Evolutionary conservation across 2,797 vertebrate species (phyloP), one percentile per base, ranked within the genome.

Genomic region (Enteromius paludinosus): DNA sequence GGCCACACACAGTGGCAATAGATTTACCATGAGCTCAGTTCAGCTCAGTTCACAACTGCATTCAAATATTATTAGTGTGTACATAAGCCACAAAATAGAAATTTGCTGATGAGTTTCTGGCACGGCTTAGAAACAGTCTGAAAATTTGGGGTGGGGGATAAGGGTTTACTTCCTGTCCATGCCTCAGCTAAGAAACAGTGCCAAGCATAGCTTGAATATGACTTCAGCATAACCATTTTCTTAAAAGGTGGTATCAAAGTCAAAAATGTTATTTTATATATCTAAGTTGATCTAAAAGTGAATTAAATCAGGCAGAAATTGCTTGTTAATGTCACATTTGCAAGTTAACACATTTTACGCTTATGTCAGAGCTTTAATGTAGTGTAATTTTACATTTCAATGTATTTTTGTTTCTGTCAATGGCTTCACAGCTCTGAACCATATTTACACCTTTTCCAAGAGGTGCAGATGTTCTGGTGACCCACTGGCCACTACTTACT

Each of bases 381-480:
- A 11, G 15, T 43, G 38, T 17, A 7, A 66, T 78, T 11, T 54
- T 35, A 78, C 76, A 18, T 66, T 17, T 66, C 20, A 78, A 35
- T 49, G 15, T n/a, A 10, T 61, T 72, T 73, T 4, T 30, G 45
- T 18, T 74, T 56, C 43, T 88, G 78, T 89, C 84, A 69, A 85
- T 87, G 88, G 86, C 87, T 65, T 47, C 6, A 61, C 25, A 18
- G 23, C 35, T 56, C 6, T 71, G 17, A 49, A 64, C 30, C n/a
- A 20, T 49, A 38, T 62, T 73, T 15, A 45, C 52, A 75, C 82
- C 17, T 74, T 9, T 85, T 91, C 90, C 91, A 92, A 90, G 85
- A 91, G 87, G 87, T 91, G 89, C 88, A 92, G 90, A 90, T 92
- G 91, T 93, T 92, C 90, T 91, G 86, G 88, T 92, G 90, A 88